A percentile compares a stretch with the other conserved stretches of the same genome.
Evolutionary conservation across 2,113 vertebrate genomes (phyloP).

Genomic region (Eleginops maclovinus): DNA sequence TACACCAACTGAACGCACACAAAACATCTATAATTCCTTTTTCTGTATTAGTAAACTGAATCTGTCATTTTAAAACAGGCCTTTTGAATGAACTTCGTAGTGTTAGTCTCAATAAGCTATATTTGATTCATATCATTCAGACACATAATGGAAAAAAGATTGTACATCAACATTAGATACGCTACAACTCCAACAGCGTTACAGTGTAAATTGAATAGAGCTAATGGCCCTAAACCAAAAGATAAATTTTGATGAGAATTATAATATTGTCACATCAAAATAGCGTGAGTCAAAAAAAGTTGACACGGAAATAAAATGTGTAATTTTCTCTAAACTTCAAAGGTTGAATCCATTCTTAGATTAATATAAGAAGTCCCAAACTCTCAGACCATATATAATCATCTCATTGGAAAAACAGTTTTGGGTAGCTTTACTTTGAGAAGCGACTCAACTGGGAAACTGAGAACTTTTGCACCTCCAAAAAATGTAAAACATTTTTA

Average conservation of each 20-base stretch:
- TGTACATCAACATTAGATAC: neutral
- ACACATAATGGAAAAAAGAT: neutral
- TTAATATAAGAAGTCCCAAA: no score
- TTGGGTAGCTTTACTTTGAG: no score
- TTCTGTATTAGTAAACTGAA: neutral
- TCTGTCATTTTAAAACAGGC: neutral
- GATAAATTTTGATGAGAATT: neutral
- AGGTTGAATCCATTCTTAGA: no score
- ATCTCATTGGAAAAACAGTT: neutral
- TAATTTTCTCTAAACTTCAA: neutral
- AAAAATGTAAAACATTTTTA: no score
- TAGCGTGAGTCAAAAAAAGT: neutral
- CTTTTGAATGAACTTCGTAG: neutral
- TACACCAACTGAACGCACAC: neutral
- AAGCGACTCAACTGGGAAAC: no score
- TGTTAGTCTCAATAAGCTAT: neutral
- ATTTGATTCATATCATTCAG: neutral
- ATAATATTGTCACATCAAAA: neutral
- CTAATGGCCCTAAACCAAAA: neutral
- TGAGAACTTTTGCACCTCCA: no score
- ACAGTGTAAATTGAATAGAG: no score
- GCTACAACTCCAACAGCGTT: no score
- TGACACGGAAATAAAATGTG: neutral
- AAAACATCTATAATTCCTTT: neutral
- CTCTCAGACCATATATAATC: neutral